Conservation (phyloP, 2,888 invertebrate species). For the Sphecodes monilicornis region DNA sequence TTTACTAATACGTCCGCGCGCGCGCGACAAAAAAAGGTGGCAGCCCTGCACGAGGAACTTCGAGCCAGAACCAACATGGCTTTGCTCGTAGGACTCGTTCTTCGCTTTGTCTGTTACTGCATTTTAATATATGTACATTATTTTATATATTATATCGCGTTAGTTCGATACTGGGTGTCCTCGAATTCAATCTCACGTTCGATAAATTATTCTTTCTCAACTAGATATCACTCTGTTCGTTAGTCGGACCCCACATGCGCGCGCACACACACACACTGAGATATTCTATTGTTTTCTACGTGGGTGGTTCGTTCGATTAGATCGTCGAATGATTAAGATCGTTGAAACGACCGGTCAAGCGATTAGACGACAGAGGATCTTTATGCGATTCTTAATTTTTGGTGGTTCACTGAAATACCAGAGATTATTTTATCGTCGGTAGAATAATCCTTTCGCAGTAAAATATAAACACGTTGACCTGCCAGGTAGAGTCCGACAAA, state of each 20-base stretch:
- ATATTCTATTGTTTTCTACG: constrained; percentile 26
- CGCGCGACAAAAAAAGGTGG: too few species aligned
- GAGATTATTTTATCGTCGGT: neutral
- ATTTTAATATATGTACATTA: constrained; percentile 6
- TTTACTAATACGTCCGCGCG: neutral
- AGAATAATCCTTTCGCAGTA: neutral
- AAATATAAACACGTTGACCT: neutral
- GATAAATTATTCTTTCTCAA: neutral
- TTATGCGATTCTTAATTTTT: neutral
- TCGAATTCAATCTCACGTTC: neutral
- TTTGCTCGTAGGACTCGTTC: constrained; percentile 33
- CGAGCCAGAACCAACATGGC: neutral
- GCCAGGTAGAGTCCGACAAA: neutral
- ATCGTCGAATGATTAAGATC: constrained; percentile 8
- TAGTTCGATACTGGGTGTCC: neutral
- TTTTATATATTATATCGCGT: constrained; percentile 14
- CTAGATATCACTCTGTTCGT: neutral
- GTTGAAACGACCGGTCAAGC: neutral
- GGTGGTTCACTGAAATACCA: neutral
- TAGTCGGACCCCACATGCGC: neutral
- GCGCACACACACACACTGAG: neutral
- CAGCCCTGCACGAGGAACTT: neutral
- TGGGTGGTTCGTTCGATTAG: constrained; percentile 25
- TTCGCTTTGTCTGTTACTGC: constrained; percentile 20
- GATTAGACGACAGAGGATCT: neutral